Base-by-base conservation (phyloP, 2,797 vertebrate genomes). In the Cichlasoma orientale region DNA sequence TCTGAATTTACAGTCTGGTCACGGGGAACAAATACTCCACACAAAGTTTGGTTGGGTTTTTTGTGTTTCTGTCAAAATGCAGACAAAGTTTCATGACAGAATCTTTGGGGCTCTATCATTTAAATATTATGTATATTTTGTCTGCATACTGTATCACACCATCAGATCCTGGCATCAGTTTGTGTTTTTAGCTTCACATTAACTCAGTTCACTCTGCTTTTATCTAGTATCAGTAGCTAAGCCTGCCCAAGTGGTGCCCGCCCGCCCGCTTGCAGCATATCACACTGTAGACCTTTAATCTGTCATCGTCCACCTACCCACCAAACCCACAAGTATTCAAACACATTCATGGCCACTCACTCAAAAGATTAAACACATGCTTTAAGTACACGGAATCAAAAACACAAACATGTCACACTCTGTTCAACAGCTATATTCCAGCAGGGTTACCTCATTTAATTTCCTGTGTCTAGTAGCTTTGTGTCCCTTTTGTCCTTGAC, bases 401-500 rank as follows among this genome's bases (percentile, higher is more conserved):
- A 58, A 82, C 59, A 68, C 68, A 82, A 56, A 47, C 13, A 18
- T 21, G 33, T 74, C 66, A 29, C 83, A 79, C 87, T 85, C 92
- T 88, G 88, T 85, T 93, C 86, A 93, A 74, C 89, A 80, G 81
- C 89, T 29, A 74, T 90, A 93, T 92, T 94, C 88, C 90, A 90
- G 85, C 83, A 86, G 82, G 86, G 83, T 90, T 88, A 80, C 47
- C 87, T 94, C 91, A 94, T 94, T 94, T 85, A 77, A 93, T 94
- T 92, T 93, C 90, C 87, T 74, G 74, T 75, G 73, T 91, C 78
- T 88, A 84, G 86, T 87, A 74, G 87, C 74, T 82, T 74, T 76
- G 77, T 79, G 80, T 80, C 79, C 56, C 77, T 77, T 90, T 87
- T 86, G 91, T 93, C 93, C 90, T 93, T 94, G 90, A 94, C 91